Base-by-base conservation (phyloP, 2,888 invertebrate genomes). In the Polietes domitor region DNA sequence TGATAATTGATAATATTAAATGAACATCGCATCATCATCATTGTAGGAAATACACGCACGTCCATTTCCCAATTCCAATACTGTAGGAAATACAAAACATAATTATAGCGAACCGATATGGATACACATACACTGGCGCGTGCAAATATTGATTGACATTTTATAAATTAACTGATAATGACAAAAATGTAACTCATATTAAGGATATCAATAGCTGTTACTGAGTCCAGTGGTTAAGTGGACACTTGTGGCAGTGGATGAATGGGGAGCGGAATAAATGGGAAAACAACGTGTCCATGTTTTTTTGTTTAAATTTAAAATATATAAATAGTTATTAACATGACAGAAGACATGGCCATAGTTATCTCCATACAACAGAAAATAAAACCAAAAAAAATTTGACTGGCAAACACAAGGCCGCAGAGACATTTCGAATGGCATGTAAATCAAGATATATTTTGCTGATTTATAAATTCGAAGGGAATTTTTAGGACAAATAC, bases 141-240 rank as follows among this genome's bases (percentile, higher is more conserved):
- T 3, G 24, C 21, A 41, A 17, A 24, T 21, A 47, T 9, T 63
- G 77, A 77, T 61, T 80, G 75, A 80, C 80, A 78, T 71, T 77
- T 83, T 58, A 75, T 75, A 80, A 83, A 80, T 80, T 77, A 78
- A 77, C 77, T 83, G 80, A 80, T 83, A 75, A 74, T 75, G 65
- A 55, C 74, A n/a, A 80, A 68, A 70, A 77, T 65, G 17, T n/a
- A 65, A 65, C 15, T 43, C 43, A 43, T 6, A 68, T 61, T 28
- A n/a, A 61, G n/a, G 61, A 7, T n/a, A n/a, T 12, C n/a, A 19
- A 47, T 10, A 3, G 47, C 7, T 17, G 26, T 47, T 15, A 5
- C 4, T 41, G 41, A 32, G 4, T n/a, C 15, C 12, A 58, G 53
- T 53, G 19, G 19, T 10, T 6, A 53, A n/a, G n/a, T n/a, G n/a